phyloP scores from a whole-genome alignment of 2,888 invertebrate genomes.

The Thalpophila matura region DNA sequence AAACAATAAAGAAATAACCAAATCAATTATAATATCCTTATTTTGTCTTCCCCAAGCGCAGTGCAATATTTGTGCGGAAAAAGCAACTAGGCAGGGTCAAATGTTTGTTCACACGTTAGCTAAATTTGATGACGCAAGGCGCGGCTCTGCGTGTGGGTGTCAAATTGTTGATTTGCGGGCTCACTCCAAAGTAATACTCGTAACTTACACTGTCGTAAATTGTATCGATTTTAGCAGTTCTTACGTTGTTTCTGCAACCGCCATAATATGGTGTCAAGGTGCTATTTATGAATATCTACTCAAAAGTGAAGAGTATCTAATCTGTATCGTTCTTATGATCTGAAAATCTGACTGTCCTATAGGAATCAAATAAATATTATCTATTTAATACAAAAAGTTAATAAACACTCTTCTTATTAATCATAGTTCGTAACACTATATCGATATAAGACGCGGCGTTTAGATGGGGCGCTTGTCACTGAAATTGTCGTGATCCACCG shows the following conservation, averaged over 20 bases:
- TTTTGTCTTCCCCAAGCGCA: conserved; percentile 67
- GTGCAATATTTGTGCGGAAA: conserved; percentile 85
- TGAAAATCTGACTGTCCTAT: too few species aligned
- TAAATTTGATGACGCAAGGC: conserved; percentile 90
- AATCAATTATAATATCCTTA: conserved; percentile 65
- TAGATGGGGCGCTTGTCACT: neutral
- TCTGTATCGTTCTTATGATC: too few species aligned
- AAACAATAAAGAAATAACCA: conserved; percentile 31
- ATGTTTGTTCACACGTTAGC: conserved; percentile 89
- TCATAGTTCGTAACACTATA: neutral
- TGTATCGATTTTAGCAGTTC: conserved; percentile 66
- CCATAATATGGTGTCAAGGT: neutral
- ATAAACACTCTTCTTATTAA: too few species aligned
- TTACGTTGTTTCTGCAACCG: conserved; percentile 6
- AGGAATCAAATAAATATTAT: too few species aligned
- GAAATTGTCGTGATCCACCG: conserved; percentile 15
- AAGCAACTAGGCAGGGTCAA: conserved; percentile 84
- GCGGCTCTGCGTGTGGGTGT: conserved; percentile 83
- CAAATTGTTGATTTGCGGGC: conserved; percentile 85
- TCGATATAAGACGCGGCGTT: neutral
- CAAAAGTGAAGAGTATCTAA: too few species aligned
- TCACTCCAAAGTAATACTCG: conserved; percentile 75
- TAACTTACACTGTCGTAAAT: conserved; percentile 70
- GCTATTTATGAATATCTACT: neutral
- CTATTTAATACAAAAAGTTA: too few species aligned